Conservation (phyloP, 1,140 invertebrate genomes). For the Hylyphantes graminicola region DNA sequence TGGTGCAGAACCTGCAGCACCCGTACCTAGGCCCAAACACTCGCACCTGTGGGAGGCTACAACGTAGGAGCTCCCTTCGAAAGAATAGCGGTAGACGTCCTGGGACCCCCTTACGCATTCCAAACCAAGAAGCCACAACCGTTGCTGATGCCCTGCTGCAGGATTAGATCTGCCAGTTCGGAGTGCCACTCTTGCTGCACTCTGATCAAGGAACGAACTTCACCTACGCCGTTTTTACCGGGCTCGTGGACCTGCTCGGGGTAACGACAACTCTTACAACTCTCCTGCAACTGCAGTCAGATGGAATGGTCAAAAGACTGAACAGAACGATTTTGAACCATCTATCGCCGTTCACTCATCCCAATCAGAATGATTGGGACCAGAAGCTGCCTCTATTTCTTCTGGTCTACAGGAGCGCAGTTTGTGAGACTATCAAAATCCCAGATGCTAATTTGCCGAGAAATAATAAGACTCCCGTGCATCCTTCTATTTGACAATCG, state of each 20-base stretch:
- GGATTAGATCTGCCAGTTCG: constrained; percentile 65
- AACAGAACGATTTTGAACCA: constrained; percentile 63
- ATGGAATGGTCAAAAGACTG: constrained; percentile 67
- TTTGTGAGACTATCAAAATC: constrained; percentile 62
- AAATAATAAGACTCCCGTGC: constrained; percentile 56
- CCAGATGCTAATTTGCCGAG: constrained; percentile 59
- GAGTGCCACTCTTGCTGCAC: constrained; percentile 65
- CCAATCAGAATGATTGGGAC: constrained; percentile 60
- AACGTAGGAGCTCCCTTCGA: constrained; percentile 33
- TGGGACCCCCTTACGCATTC: constrained; percentile 62
- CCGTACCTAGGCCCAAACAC: neutral
- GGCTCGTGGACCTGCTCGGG: constrained; percentile 63
- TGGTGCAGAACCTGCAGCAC: neutral
- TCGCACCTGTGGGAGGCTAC: neutral
- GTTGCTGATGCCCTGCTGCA: constrained; percentile 66
- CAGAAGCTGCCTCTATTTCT: constrained; percentile 56
- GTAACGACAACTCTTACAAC: constrained; percentile 66
- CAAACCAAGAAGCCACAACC: constrained; percentile 66
- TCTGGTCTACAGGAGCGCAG: constrained; percentile 61
- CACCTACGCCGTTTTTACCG: neutral
- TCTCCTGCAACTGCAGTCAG: constrained; percentile 65
- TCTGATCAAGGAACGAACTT: constrained; percentile 65
- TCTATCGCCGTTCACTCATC: constrained; percentile 62
- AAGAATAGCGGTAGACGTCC: constrained; percentile 60
- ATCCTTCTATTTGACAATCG: constrained; percentile 54